A percentile compares a stretch with the other conserved stretches of the same genome.
These are phyloP conservation scores for Andrena flavipes DNA, from an alignment of 2,888 invertebrate genomes.

Conservation along the genomic window DNA sequence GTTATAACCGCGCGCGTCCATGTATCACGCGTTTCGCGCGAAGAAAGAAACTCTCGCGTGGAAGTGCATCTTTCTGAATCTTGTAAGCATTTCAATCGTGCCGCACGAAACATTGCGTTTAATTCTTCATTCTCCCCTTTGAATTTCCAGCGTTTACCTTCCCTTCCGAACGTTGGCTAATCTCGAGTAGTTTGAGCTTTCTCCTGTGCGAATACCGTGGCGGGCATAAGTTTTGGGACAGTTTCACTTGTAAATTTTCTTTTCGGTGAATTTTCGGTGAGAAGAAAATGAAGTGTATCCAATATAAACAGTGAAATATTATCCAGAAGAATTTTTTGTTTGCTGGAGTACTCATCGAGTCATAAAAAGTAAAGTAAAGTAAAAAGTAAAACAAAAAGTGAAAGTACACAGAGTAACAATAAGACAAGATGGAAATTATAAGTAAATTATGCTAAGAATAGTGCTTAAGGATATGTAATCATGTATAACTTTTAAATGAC, in stretches of 20 bases:
- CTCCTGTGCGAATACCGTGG: background rate
- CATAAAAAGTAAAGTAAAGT: no score
- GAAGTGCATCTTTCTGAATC: constrained; percentile 30
- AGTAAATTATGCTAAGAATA: no score
- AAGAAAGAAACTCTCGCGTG: constrained; percentile 2
- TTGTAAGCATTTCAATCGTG: constrained; percentile 8
- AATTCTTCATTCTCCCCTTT: constrained; percentile 28
- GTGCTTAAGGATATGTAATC: no score
- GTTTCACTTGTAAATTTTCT: background rate
- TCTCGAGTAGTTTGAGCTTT: background rate
- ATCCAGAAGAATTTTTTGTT: no score
- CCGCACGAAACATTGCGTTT: constrained; percentile 18
- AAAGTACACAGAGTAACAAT: no score
- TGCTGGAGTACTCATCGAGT: no score
- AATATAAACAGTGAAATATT: no score
- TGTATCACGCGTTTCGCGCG: background rate
- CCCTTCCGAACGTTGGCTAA: background rate
- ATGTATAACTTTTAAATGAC: no score
- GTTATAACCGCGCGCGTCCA: constrained; percentile 8
- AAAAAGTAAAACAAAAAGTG: no score
- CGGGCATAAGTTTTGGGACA: background rate
- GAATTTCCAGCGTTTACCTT: constrained; percentile 6
- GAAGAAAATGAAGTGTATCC: no score
- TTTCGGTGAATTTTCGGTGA: background rate
- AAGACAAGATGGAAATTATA: no score